These are phyloP conservation scores for Archilochus colubris DNA, from an alignment of 2,113 vertebrate species.

Conservation along the genomic window DNA sequence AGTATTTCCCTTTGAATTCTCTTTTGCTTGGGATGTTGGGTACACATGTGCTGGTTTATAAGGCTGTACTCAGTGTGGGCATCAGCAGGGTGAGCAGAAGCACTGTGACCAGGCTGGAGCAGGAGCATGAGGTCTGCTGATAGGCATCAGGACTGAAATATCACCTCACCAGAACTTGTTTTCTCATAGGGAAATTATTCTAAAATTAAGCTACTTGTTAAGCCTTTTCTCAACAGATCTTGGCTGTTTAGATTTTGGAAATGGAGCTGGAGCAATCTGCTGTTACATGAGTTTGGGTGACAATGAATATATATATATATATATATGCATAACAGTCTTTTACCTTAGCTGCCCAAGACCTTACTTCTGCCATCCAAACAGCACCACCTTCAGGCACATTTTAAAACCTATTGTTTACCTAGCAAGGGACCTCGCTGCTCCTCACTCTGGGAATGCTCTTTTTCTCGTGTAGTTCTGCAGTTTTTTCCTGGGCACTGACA, in stretches of 20 bases:
- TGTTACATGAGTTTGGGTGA: background rate
- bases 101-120: background rate
- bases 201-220: background rate
- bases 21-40: background rate
- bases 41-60: background rate
- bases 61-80: background rate
- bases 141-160: rapidly evolving
- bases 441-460: background rate
- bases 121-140: background rate
- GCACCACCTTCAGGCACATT: conserved; percentile 65
- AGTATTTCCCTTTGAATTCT: background rate
- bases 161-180: background rate
- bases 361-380: conserved; percentile 51
- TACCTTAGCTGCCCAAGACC: background rate
- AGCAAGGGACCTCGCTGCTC: rapidly evolving
- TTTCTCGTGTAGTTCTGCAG: background rate
- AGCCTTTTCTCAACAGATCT: background rate
- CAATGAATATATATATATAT: too few relatives aligned
- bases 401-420: background rate
- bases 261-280: background rate
- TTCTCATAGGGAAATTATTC: background rate
- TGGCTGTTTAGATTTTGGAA: background rate
- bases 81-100: background rate
- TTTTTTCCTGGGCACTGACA: background rate
- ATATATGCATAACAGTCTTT: background rate